A percentile compares a stretch with the other conserved stretches of the same genome.
These are phyloP conservation scores for Plagiodera versicolora DNA, from an alignment of 2,888 invertebrate genomes.

Conservation along the genomic window DNA sequence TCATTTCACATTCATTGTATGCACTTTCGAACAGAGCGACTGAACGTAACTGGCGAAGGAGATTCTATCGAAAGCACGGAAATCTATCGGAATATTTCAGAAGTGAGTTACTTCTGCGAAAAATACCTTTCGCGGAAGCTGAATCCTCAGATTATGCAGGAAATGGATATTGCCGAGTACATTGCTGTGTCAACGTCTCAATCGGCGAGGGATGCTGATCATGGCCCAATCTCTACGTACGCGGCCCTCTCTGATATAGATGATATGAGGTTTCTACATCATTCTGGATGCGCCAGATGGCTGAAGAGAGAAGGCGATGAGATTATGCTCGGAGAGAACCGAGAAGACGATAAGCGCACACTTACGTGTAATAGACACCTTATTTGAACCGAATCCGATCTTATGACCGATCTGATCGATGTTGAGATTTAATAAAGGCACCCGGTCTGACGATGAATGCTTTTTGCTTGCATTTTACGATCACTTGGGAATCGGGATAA, in stretches of 20 bases:
- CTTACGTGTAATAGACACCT: slow-evolving; percentile 48
- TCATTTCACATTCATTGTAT: too few relatives aligned
- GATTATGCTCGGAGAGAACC: slow-evolving; percentile 16
- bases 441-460: slow-evolving; percentile 46
- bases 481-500: slow-evolving; percentile 24
- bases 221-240: slow-evolving; percentile 46
- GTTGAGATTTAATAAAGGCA: slow-evolving; percentile 50
- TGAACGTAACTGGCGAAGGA: slow-evolving; percentile 12
- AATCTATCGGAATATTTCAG: slow-evolving; percentile 44
- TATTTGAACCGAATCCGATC: slow-evolving; percentile 43
- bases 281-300: slow-evolving; percentile 40
- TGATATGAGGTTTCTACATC: slow-evolving; percentile 42
- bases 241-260: slow-evolving; percentile 39
- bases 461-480: slow-evolving; percentile 32
- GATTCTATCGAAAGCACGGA: slow-evolving; percentile 33
- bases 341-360: slow-evolving; percentile 39
- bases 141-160: slow-evolving; percentile 49
- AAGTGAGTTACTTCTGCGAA: slow-evolving; percentile 41
- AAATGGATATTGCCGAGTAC: slow-evolving; percentile 52
- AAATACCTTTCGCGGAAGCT: slow-evolving; percentile 40
- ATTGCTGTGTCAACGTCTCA: slow-evolving; percentile 53
- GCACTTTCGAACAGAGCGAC: not conserved
- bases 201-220: slow-evolving; percentile 47
- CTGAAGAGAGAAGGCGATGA: slow-evolving; percentile 32
- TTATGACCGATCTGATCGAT: slow-evolving; percentile 49